Conservation (phyloP, 2,113 vertebrate species). For the Bubo bubo region DNA sequence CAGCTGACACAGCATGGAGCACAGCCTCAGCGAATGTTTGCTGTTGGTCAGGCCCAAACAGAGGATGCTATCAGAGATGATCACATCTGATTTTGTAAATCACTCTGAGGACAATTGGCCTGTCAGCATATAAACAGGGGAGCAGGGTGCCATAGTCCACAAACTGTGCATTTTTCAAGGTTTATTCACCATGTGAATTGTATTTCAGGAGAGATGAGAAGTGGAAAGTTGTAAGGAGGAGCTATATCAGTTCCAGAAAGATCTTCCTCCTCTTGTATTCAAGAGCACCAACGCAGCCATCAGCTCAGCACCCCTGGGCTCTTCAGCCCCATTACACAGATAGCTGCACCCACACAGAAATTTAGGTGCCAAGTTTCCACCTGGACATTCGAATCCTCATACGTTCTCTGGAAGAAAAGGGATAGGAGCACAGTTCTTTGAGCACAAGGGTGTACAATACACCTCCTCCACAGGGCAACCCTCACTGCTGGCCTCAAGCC, state of each 20-base stretch:
- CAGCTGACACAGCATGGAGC: accelerated
- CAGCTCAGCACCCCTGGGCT: too few relatives aligned
- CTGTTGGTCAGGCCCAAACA: neutral
- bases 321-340: neutral
- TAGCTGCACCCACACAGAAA: neutral
- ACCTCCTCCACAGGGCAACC: accelerated
- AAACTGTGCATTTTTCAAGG: neutral
- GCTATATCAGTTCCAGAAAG: neutral
- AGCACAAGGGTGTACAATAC: accelerated
- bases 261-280: neutral
- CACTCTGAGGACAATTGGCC: neutral
- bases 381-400: neutral
- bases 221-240: neutral
- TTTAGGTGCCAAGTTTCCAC: neutral
- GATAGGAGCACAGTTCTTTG: accelerated
- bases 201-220: neutral
- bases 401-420: neutral
- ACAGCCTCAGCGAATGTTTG: accelerated
- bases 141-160: neutral
- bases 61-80: neutral
- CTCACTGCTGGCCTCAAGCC: accelerated
- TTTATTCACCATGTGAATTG: neutral
- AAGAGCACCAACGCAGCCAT: neutral
- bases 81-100: neutral
- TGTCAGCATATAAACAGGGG: neutral